These are phyloP conservation scores for Oscheius onirici DNA, from an alignment of 2,888 invertebrate species.

Conservation along the genomic window DNA sequence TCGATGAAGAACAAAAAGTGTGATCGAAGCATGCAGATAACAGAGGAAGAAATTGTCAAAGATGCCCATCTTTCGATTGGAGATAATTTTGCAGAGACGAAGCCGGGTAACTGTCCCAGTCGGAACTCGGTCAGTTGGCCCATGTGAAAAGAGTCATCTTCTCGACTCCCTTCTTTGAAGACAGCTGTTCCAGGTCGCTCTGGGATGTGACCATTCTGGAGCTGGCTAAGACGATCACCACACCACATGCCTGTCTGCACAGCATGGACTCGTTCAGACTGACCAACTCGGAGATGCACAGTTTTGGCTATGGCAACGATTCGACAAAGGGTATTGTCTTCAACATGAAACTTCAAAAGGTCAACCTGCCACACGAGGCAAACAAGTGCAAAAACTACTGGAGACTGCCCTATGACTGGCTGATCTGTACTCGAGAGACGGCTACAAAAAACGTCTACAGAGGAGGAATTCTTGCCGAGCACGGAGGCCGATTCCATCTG, in stretches of 20 bases:
- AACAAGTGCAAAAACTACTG: background rate
- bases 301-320: conserved; percentile 17
- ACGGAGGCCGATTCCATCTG: background rate
- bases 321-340: background rate
- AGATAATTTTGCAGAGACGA: background rate
- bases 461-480: conserved; percentile 13
- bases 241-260: conserved; percentile 19
- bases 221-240: background rate
- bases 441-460: conserved; percentile 23
- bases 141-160: background rate
- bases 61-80: background rate
- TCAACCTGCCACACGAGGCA: background rate
- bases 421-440: conserved; percentile 15
- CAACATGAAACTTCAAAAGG: conserved; percentile 6
- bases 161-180: conserved; percentile 1
- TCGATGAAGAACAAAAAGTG: background rate
- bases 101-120: background rate
- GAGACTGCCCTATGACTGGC: background rate
- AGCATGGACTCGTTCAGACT: background rate
- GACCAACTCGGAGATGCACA: background rate
- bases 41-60: background rate
- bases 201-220: conserved; percentile 24
- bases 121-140: background rate
- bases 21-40: background rate
- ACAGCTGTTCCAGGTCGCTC: background rate